Conservation (phyloP, 1,140 invertebrate species). For the Samia ricini region DNA sequence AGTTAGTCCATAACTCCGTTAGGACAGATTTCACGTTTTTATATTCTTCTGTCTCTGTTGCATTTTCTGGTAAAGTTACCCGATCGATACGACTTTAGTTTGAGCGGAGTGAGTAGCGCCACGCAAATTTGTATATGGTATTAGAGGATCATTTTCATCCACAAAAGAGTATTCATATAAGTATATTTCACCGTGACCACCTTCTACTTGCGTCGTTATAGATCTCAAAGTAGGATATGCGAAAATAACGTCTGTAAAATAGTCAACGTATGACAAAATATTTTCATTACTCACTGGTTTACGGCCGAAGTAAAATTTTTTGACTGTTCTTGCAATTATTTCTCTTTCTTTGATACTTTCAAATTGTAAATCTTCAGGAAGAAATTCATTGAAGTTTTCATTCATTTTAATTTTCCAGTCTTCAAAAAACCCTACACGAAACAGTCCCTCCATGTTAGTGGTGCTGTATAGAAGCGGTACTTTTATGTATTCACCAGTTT, state of each 20-base stretch:
- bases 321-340: constrained; percentile 20
- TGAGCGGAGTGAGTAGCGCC: constrained; percentile 31
- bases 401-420: constrained; percentile 27
- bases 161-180: constrained; percentile 30
- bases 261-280: constrained; percentile 27
- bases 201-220: constrained; percentile 14
- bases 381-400: constrained; percentile 26
- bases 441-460: constrained; percentile 25
- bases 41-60: constrained; percentile 7
- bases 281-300: constrained; percentile 17
- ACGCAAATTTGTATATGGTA: constrained; percentile 18
- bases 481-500: constrained; percentile 2
- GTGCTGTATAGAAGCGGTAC: constrained; percentile 12
- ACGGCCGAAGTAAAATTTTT: constrained; percentile 32
- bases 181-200: constrained; percentile 27
- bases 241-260: constrained; percentile 28
- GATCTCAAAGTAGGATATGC: constrained; percentile 14
- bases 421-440: constrained; percentile 13
- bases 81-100: constrained; percentile 14
- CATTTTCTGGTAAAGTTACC: background rate
- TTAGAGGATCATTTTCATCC: constrained; percentile 7
- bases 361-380: constrained; percentile 31
- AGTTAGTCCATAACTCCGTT: constrained; percentile 29
- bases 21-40: constrained; percentile 22
- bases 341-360: constrained; percentile 16